Percentiles rank a stretch among this genome's conserved stretches.
phyloP scores from a whole-genome alignment of 2,888 invertebrate genomes.

The Empis livida region DNA sequence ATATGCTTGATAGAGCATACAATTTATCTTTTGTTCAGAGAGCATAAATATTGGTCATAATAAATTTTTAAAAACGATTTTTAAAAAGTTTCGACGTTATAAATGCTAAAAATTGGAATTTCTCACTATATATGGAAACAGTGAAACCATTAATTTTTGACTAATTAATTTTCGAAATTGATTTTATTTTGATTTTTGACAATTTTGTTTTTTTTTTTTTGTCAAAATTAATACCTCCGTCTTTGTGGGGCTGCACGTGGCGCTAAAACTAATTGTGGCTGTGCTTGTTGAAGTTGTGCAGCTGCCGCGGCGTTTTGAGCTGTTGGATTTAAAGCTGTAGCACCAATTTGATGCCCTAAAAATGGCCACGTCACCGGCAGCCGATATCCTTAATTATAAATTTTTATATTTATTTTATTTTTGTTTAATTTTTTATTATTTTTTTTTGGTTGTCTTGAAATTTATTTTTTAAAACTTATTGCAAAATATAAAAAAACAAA shows the following conservation, averaged over 20 bases:
- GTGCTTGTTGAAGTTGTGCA: conserved; percentile 42
- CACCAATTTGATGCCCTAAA: conserved; percentile 43
- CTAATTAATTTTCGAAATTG: conserved; percentile 1
- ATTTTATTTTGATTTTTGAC: conserved; percentile 5
- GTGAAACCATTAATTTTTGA: too few species aligned
- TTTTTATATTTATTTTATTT: neutral
- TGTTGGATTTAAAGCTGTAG: conserved; percentile 44
- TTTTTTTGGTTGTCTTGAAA: too few species aligned
- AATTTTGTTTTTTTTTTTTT: conserved; percentile 9
- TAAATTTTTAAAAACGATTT: too few species aligned
- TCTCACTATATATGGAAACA: too few species aligned
- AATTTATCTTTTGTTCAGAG: too few species aligned
- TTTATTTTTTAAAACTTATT: too few species aligned
- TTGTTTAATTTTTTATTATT: conserved; percentile 1
- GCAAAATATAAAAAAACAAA: neutral
- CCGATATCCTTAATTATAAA: conserved; percentile 53
- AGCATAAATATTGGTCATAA: too few species aligned
- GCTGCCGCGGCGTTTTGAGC: conserved; percentile 38
- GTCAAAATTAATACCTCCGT: conserved; percentile 46
- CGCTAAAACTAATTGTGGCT: conserved; percentile 47
- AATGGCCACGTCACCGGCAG: conserved; percentile 68
- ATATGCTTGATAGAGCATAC: too few species aligned
- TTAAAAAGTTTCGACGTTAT: too few species aligned
- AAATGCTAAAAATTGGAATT: too few species aligned
- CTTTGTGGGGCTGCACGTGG: conserved; percentile 58